Percentiles rank a stretch among this genome's conserved stretches.
phyloP scores from a whole-genome alignment of 2,797 vertebrate species.

The Setipinna tenuifilis region DNA sequence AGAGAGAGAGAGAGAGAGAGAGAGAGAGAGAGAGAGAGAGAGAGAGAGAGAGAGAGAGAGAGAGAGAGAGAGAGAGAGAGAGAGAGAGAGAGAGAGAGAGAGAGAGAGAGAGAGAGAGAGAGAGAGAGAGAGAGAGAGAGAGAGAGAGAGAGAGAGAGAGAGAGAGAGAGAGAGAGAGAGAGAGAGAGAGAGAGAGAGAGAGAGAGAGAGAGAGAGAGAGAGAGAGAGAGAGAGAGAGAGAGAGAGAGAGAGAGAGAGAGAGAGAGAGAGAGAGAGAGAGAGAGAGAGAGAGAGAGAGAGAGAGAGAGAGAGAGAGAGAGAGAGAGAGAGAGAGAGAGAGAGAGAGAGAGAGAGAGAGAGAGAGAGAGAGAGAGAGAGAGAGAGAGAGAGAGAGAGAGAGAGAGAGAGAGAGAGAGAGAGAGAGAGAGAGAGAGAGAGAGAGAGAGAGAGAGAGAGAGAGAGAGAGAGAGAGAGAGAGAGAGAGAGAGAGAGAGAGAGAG shows the following conservation, averaged over 20 bases:
- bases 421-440: not conserved
- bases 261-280: not conserved
- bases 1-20: not conserved
- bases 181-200: not conserved
- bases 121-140: not conserved
- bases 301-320: not conserved
- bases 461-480: slow-evolving; percentile 16
- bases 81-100: not conserved
- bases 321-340: not conserved
- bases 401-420: slow-evolving; percentile 38
- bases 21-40: not conserved
- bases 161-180: not conserved
- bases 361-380: not conserved
- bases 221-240: not conserved
- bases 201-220: not conserved
- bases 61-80: not conserved
- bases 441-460: slow-evolving; percentile 6
- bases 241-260: not conserved
- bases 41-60: not conserved
- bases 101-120: not conserved
- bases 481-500: not conserved
- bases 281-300: not conserved
- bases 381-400: not conserved
- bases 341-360: not conserved
- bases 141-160: not conserved